These are phyloP conservation scores for Myopa tessellatipennis DNA, from an alignment of 2,888 invertebrate genomes.

Conservation along the genomic window DNA sequence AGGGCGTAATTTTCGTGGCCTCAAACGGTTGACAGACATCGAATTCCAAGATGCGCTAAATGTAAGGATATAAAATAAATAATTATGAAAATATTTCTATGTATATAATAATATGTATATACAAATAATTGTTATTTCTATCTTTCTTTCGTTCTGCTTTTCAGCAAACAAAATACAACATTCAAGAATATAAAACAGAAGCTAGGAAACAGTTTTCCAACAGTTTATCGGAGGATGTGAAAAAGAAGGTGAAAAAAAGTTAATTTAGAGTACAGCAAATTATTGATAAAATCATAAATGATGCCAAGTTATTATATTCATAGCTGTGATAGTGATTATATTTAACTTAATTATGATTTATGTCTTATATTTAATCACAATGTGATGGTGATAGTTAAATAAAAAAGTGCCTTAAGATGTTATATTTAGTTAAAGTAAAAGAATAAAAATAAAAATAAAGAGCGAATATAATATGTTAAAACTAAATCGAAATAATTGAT, in stretches of 20 bases:
- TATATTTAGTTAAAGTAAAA: too few relatives aligned
- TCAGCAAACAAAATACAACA: slow-evolving; percentile 65
- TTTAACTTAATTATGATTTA: neutral
- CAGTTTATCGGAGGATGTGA: slow-evolving; percentile 59
- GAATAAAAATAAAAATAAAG: too few relatives aligned
- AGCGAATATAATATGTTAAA: too few relatives aligned
- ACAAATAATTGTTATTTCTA: neutral
- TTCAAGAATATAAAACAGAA: slow-evolving; percentile 62
- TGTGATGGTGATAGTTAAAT: neutral
- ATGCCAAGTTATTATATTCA: slow-evolving; percentile 12
- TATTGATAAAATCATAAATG: slow-evolving; percentile 4
- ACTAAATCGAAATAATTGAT: too few relatives aligned
- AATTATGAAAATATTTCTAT: neutral
- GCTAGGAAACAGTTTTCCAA: slow-evolving; percentile 63
- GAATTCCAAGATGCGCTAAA: slow-evolving; percentile 66
- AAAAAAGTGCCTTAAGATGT: neutral
- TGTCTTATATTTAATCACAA: neutral
- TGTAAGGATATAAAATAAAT: slow-evolving; percentile 52
- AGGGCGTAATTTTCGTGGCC: slow-evolving; percentile 65
- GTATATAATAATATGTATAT: neutral
- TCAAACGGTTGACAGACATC: slow-evolving; percentile 61
- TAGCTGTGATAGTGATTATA: slow-evolving; percentile 32
- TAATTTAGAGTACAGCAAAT: neutral
- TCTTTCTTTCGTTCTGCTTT: slow-evolving; percentile 1
- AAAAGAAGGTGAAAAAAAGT: slow-evolving; percentile 54